Base-by-base conservation (phyloP, 2,113 vertebrate genomes). In the Hiodon alosoides region DNA sequence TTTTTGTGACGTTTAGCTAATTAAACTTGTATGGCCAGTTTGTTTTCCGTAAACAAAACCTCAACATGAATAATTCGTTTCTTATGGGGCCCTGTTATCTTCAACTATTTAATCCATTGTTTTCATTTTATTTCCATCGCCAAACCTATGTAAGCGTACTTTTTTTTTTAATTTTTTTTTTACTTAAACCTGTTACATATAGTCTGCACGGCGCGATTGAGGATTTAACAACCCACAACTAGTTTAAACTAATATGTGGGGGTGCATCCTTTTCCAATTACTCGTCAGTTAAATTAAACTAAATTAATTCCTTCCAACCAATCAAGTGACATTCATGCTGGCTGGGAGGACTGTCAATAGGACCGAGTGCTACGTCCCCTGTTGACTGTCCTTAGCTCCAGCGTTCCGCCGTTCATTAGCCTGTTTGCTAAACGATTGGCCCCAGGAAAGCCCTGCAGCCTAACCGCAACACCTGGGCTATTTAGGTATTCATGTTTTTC, bases 401-500 rank as follows among this genome's bases (percentile, higher is more conserved):
- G 82, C 85, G 85, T 87, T 85, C 85, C 82, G 77, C 77, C 85
- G 90, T 91, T 90, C 86, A 91, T 91, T 90, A 87, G 80, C 77
- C 82, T 87, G 82, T 90, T 90, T 87, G 88, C 86, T 86, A 87
- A 89, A 88, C 87, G 85, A 89, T 89, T 92, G 87, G 89, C 90
- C 90, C 86, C 84, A 82, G 91, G 90, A 85, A 81, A 87, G 86
- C 86, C 89, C 90, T 83, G 82, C 47, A 87, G 89, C 90, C 75
- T 77, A 76, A 76, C 50, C 47, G 57, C 85, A 85, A 86, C 76
- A 83, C 87, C 86, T 84, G 86, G 84, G 83, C 81, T 84, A 77
- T 80, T 84, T 86, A 84, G 84, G 84, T 83, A 46, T 77, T 67
- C 62, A 77, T 58, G 31, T 73, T 78, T 79, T 79, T 82, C 84